Evolutionary conservation across 2,888 invertebrate genomes (phyloP), one percentile per base, ranked within the genome.

Genomic region (Digitonthophagus gazella): DNA sequence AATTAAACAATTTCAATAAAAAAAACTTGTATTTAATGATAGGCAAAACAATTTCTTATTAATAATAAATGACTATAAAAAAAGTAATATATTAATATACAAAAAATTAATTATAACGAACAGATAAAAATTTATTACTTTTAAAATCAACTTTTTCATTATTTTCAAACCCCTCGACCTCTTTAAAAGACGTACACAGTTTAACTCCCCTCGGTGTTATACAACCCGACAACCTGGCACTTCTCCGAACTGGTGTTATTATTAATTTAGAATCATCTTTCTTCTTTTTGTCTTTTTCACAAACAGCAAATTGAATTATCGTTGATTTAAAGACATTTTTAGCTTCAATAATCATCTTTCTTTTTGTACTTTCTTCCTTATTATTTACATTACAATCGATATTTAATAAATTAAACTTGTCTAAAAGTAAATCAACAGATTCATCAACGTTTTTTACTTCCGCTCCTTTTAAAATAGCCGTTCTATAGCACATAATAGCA

Each of bases 271-370:
- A n/a, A 16, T 11, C 22, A 8, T 5, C n/a, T 20, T 72, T 76
- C 76, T 74, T 77, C 72, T 75, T 78, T 22, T 74, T 64, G 67
- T 74, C 75, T 63, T 76, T 77, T 71, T 81, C 78, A 69, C 86
- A 85, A 5, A 88, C 85, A 0, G 88, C 88, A 75, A 88, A 88
- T 54, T 86, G 78, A 15, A 88, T 88, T 2, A 88, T 84, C 0
- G 86, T 85, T 20, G 87, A 87, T 73, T 87, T 88, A 75, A 88
- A 87, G 0, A 87, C 84, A 71, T 87, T 87, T 72, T 86, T 84
- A 0, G 86, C 85, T 66, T 88, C 86, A 8, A 85, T 78, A 66
- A 86, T 69, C 19, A 77, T 75, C 64, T 69, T 72, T 1, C n/a
- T 58, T 19, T 69, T 72, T 11, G 65, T 68, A 58, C 67, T 64